These are phyloP conservation scores for Halcyon badia DNA, from an alignment of 2,797 vertebrate genomes.

Conservation along the genomic window DNA sequence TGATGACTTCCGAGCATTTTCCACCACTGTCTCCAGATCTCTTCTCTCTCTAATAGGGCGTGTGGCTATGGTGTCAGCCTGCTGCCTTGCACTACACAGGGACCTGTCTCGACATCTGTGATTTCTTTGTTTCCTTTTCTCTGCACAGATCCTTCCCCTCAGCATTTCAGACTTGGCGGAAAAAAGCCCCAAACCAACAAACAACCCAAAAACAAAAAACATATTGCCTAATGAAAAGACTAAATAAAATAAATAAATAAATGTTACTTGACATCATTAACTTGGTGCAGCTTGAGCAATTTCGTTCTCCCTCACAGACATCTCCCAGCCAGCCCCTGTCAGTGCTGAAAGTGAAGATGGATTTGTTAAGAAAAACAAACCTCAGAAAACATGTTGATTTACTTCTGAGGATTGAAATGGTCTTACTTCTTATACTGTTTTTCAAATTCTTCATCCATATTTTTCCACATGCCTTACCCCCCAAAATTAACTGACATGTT, in stretches of 20 bases:
- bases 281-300: not conserved
- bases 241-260: not conserved
- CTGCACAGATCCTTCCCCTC: not conserved
- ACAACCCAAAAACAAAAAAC: not conserved
- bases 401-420: not conserved
- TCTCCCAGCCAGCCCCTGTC: not conserved
- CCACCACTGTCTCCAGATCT: not conserved
- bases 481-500: not conserved
- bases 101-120: not conserved
- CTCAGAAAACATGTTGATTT: not conserved
- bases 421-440: not conserved
- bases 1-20: not conserved
- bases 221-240: not conserved
- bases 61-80: not conserved
- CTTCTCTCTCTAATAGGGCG: not conserved
- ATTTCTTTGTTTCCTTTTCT: not conserved
- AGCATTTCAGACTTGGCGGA: not conserved
- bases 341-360: not conserved
- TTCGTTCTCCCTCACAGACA: not conserved
- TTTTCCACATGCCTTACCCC: not conserved
- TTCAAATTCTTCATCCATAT: not conserved
- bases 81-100: not conserved
- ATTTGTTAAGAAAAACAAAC: not conserved
- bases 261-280: not conserved
- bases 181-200: not conserved